Percentiles rank a stretch among this genome's conserved stretches.
Evolutionary conservation across 2,113 vertebrate species (phyloP).

Genomic region (Corythornis cristatus): DNA sequence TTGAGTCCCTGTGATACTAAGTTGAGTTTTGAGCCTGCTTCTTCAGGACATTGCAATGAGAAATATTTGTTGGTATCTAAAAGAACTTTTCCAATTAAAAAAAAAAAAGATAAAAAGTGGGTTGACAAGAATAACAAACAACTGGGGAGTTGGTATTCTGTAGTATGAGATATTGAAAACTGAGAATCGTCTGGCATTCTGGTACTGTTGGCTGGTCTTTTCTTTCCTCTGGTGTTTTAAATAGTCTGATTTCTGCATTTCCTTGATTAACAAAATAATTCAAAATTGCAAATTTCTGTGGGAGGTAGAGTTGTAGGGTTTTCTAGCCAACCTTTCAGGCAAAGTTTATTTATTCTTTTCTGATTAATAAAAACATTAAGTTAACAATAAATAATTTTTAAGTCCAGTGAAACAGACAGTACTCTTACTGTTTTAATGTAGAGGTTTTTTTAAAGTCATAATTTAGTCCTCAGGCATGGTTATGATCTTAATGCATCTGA

Average conservation of each 20-base stretch:
- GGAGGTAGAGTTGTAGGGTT: neutral
- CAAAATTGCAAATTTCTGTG: neutral
- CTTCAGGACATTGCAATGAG: neutral
- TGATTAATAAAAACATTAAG: neutral
- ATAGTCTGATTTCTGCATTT: neutral
- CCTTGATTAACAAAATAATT: neutral
- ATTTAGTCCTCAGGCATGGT: neutral
- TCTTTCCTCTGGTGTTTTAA: neutral
- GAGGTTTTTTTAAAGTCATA: neutral
- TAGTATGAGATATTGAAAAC: neutral
- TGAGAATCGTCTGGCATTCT: neutral
- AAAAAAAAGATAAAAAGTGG: neutral
- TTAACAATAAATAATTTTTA: neutral
- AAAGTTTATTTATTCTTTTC: neutral
- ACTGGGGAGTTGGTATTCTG: neutral
- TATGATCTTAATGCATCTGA: neutral
- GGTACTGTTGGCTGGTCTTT: neutral
- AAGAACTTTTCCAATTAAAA: neutral
- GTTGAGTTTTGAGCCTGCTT: neutral
- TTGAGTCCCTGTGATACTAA: neutral
- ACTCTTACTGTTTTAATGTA: neutral
- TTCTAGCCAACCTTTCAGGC: neutral
- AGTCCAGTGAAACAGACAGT: neutral
- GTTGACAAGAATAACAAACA: neutral
- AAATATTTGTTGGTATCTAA: neutral